Conservation (phyloP, 2,113 vertebrate genomes). For the Melanerpes formicivorus region DNA sequence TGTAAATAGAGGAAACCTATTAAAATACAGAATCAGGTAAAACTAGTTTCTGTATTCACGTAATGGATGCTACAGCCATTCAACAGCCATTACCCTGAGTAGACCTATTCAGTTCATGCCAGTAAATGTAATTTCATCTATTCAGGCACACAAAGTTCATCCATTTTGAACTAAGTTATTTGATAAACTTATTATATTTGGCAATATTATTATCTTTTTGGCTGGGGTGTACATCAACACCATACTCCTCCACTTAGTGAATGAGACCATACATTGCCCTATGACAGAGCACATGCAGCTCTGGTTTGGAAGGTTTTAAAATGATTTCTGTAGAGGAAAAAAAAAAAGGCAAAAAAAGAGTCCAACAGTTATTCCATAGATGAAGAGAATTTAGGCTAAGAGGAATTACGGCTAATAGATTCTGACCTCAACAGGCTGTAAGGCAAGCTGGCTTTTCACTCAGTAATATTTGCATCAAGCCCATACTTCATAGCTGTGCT, state of each 20-base stretch:
- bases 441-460: constrained; percentile 32
- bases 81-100: background rate
- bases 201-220: background rate
- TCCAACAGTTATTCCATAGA: background rate
- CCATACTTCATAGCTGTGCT: background rate
- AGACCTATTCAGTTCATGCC: background rate
- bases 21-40: background rate
- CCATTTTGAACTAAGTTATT: background rate
- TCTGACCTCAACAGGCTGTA: constrained; percentile 64
- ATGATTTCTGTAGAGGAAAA: background rate
- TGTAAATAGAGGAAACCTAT: constrained; percentile 22
- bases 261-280: background rate
- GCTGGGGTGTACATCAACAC: background rate
- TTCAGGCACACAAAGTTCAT: background rate
- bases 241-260: background rate
- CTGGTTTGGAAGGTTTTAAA: background rate
- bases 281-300: background rate
- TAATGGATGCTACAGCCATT: background rate
- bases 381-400: constrained; percentile 14
- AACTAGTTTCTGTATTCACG: background rate
- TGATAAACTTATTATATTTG: background rate
- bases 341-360: no score
- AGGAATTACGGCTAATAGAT: constrained; percentile 49
- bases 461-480: constrained; percentile 22
- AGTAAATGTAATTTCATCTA: background rate